Evolutionary conservation across 1,140 invertebrate genomes (phyloP), one percentile per base, ranked within the genome.

Genomic region (Ceratoteleas bidentatus): DNA sequence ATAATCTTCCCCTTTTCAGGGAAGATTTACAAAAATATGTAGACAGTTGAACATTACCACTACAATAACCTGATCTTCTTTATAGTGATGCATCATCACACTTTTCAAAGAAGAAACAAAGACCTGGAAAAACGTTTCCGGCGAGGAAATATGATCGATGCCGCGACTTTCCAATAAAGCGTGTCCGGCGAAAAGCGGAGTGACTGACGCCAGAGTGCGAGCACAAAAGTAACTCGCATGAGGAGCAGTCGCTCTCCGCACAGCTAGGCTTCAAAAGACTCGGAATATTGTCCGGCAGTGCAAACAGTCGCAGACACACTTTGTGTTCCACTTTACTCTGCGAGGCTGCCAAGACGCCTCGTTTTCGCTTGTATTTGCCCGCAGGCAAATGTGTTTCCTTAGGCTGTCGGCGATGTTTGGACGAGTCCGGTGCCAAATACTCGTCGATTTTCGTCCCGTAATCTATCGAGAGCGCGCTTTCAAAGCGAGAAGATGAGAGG

Each of bases 341-440:
- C 69, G 80, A 85, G 83, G 76, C 86, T 84, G 84, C 84, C 84
- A 85, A 88, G 87, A 88, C 85, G 84, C 66, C 78, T 65, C 77
- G 75, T 81, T 81, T 75, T 81, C 72, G 64, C 78, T 47, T 72
- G 76, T 91, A 86, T 90, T 90, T 90, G 88, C 85, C 82, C 82
- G 86, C 88, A 90, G 89, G 89, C 87, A 91, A 91, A 91, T 90
- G 89, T 91, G 89, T 91, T 91, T 90, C 88, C 87, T 90, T 88
- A 90, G 87, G 89, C 87, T 82, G 86, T 85, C 85, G 84, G 84
- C 88, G 85, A 89, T 88, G 88, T 90, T 90, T 90, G 88, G 85
- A 88, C 84, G 88, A 83, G 78, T 75, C 47, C 84, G 78, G 70
- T 83, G 56, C 81, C 87, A 85, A 86, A 85, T 85, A 75, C 81